Evolutionary conservation across 2,797 vertebrate species (phyloP).

Genomic region (Merluccius polli): DNA sequence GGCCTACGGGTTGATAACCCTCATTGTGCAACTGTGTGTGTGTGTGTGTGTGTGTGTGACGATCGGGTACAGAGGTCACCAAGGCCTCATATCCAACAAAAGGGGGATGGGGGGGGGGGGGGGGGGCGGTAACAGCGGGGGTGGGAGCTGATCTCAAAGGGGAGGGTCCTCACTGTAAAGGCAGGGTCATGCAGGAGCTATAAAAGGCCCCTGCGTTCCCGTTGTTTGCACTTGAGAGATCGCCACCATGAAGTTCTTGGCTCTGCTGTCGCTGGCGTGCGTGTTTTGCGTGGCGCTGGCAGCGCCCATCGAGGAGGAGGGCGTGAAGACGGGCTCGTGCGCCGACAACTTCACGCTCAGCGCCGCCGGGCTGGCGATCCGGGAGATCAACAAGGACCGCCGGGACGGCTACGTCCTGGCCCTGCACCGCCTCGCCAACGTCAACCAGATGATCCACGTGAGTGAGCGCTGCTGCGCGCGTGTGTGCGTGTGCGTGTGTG

Average conservation of each 20-base stretch:
- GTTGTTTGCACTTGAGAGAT: background rate
- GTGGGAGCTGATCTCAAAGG: background rate
- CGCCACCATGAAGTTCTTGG: background rate
- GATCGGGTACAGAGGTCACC: background rate
- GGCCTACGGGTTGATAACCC: background rate
- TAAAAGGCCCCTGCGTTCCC: background rate
- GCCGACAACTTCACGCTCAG: slow-evolving; percentile 27
- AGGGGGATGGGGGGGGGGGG: background rate
- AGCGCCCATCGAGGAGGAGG: slow-evolving; percentile 45
- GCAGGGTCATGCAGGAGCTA: background rate
- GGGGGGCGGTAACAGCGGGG: background rate
- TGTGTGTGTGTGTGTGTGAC: background rate
- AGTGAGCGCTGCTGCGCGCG: slow-evolving; percentile 42
- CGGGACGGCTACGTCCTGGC: slow-evolving; percentile 65
- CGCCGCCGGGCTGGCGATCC: slow-evolving; percentile 56
- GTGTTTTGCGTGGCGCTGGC: slow-evolving; percentile 7
- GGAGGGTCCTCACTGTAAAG: background rate
- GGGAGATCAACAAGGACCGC: slow-evolving; percentile 68
- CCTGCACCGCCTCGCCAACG: slow-evolving; percentile 63
- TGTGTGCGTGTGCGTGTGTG: slow-evolving; percentile 5
- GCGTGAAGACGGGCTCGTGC: slow-evolving; percentile 49
- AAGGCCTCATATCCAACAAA: slow-evolving; percentile 2
- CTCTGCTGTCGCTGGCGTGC: background rate
- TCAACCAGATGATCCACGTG: slow-evolving; percentile 57
- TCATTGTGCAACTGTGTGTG: background rate